These are phyloP conservation scores for Drepana arcuata DNA, from an alignment of 1,140 invertebrate species.

Conservation along the genomic window DNA sequence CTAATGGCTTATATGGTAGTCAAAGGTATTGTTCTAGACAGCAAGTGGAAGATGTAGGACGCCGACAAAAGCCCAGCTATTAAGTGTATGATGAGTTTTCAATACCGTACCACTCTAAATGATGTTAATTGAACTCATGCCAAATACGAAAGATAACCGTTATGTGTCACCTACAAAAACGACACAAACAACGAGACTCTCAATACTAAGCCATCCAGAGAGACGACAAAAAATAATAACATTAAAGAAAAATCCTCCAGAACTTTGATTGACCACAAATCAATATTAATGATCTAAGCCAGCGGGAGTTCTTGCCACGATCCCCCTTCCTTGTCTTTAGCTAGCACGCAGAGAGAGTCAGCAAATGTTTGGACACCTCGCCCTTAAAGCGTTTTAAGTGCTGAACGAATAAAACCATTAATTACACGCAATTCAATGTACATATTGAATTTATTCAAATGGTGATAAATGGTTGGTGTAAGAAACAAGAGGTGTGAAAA, in stretches of 20 bases:
- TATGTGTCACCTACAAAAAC: too few relatives aligned
- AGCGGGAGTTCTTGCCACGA: constrained; percentile 52
- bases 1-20: too few relatives aligned
- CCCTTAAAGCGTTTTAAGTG: constrained; percentile 70
- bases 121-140: too few relatives aligned
- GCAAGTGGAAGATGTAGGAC: too few relatives aligned
- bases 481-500: constrained; percentile 58
- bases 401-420: constrained; percentile 72
- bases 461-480: constrained; percentile 57
- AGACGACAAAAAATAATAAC: constrained; percentile 51
- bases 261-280: constrained; percentile 71
- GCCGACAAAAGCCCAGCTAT: too few relatives aligned
- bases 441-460: constrained; percentile 72
- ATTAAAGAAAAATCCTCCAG: constrained; percentile 68
- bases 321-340: constrained; percentile 27
- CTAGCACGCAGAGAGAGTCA: constrained; percentile 22
- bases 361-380: constrained; percentile 63
- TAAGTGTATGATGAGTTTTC: too few relatives aligned
- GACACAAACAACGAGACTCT: too few relatives aligned
- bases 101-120: too few relatives aligned
- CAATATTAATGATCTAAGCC: constrained; percentile 69
- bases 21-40: too few relatives aligned
- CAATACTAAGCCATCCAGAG: constrained; percentile 36
- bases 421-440: constrained; percentile 69
- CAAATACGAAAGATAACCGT: too few relatives aligned